Conservation (phyloP, 2,113 vertebrate genomes). For the Dascyllus trimaculatus region DNA sequence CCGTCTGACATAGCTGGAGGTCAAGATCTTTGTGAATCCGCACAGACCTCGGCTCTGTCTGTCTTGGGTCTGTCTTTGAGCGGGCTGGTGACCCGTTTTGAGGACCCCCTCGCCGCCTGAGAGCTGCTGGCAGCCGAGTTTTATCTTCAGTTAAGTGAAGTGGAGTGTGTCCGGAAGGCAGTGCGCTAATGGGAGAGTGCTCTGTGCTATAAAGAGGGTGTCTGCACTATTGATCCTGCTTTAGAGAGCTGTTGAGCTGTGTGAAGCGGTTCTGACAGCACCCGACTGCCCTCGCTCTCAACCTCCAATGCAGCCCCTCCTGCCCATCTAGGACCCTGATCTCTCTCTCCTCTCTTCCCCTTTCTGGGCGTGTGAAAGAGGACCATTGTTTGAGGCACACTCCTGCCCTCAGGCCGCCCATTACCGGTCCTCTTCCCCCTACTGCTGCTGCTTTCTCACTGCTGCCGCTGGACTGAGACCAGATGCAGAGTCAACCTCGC, state of each 20-base stretch:
- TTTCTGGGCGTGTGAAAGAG: slow-evolving; percentile 86
- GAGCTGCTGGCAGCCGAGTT: slow-evolving; percentile 44
- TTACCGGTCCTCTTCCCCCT: slow-evolving; percentile 77
- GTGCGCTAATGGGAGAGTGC: slow-evolving; percentile 74
- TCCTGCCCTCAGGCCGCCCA: slow-evolving; percentile 87
- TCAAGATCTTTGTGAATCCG: slow-evolving; percentile 66
- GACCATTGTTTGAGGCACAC: slow-evolving; percentile 92
- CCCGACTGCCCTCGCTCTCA: slow-evolving; percentile 54
- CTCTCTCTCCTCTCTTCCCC: slow-evolving; percentile 63
- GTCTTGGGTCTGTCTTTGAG: slow-evolving; percentile 51
- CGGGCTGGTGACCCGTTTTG: slow-evolving; percentile 49
- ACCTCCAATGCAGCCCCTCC: slow-evolving; percentile 65
- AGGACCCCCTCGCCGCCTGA: slow-evolving; percentile 24
- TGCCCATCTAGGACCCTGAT: slow-evolving; percentile 63
- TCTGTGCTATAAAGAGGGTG: slow-evolving; percentile 51
- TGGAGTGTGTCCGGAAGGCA: slow-evolving; percentile 75
- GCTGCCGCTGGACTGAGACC: slow-evolving; percentile 77
- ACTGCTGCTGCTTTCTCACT: slow-evolving; percentile 47
- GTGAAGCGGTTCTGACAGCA: slow-evolving; percentile 75
- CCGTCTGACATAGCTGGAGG: slow-evolving; percentile 64
- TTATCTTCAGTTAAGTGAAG: slow-evolving; percentile 67
- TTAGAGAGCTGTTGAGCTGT: slow-evolving; percentile 79
- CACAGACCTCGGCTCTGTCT: slow-evolving; percentile 23
- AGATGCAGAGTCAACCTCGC: slow-evolving; percentile 87
- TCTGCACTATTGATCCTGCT: slow-evolving; percentile 80